Evolutionary conservation across 2,113 vertebrate genomes (phyloP).

Genomic region (Mesoclemmys tuberculata): DNA sequence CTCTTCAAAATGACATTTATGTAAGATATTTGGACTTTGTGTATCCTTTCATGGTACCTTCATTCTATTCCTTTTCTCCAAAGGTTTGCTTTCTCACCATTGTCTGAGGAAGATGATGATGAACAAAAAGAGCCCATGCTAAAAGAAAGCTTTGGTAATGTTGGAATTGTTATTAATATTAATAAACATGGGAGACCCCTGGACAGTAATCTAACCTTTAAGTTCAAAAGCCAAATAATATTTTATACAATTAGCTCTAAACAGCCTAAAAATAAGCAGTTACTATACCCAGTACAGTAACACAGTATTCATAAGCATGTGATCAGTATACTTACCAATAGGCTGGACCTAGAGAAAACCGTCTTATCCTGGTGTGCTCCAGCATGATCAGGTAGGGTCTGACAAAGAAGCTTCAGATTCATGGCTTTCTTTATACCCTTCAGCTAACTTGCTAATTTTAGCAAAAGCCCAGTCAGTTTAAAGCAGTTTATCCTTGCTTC

Average conservation of each 20-base stretch:
- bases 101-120: constrained; percentile 92
- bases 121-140: constrained; percentile 97
- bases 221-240: not conserved
- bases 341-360: not conserved
- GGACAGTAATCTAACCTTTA: not conserved
- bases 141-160: constrained; percentile 93
- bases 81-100: constrained; percentile 97
- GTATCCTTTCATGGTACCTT: not conserved
- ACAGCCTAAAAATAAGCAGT: not conserved
- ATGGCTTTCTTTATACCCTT: not conserved
- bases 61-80: constrained; percentile 5
- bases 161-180: not conserved
- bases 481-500: not conserved
- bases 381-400: not conserved
- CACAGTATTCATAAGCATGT: not conserved
- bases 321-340: not conserved
- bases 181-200: not conserved
- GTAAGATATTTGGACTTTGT: not conserved
- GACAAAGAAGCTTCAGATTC: not conserved
- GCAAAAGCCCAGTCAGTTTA: not conserved
- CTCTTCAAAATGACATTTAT: not conserved
- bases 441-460: not conserved
- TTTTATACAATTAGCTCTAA: not conserved
- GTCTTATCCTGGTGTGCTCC: not conserved
- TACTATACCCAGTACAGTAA: not conserved